A percentile compares a stretch with the other conserved stretches of the same genome.
These are phyloP conservation scores for Bufo bufo DNA, from an alignment of 2,113 vertebrate species.

Conservation along the genomic window DNA sequence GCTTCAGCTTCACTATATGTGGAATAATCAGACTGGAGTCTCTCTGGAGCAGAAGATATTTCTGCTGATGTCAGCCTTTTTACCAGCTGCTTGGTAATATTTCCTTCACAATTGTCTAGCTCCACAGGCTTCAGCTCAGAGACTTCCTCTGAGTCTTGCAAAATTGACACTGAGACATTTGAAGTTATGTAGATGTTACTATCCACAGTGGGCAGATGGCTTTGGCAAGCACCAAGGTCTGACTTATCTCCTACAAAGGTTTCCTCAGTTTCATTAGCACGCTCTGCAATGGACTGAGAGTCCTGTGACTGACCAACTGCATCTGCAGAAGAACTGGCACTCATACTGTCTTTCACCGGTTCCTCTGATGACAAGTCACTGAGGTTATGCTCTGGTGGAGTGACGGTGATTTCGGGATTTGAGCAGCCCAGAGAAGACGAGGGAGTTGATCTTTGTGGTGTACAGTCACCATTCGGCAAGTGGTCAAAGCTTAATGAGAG, in stretches of 20 bases:
- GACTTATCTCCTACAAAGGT: neutral
- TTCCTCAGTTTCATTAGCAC: neutral
- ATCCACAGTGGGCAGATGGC: slow-evolving; percentile 59
- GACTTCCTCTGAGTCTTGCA: slow-evolving; percentile 77
- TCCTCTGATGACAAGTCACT: slow-evolving; percentile 60
- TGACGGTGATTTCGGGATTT: slow-evolving; percentile 84
- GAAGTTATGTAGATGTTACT: slow-evolving; percentile 77
- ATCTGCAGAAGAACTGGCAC: slow-evolving; percentile 60
- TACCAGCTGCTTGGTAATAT: slow-evolving; percentile 92
- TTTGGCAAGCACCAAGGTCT: slow-evolving; percentile 63
- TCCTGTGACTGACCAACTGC: slow-evolving; percentile 60
- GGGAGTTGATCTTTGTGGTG: slow-evolving; percentile 61
- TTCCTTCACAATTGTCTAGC: slow-evolving; percentile 90
- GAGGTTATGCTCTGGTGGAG: slow-evolving; percentile 73
- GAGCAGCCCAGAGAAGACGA: slow-evolving; percentile 66
- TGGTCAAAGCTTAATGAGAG: slow-evolving; percentile 90
- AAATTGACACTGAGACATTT: slow-evolving; percentile 70
- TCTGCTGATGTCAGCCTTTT: slow-evolving; percentile 90
- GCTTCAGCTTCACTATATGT: slow-evolving; percentile 83
- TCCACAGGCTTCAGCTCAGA: slow-evolving; percentile 94
- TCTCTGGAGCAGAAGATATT: slow-evolving; percentile 64
- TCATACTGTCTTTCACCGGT: slow-evolving; percentile 55
- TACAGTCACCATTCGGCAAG: slow-evolving; percentile 72
- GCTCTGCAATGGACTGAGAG: neutral
- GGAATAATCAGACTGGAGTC: slow-evolving; percentile 67